phyloP scores from a whole-genome alignment of 2,797 vertebrate genomes.

The Capromys pilorides region DNA sequence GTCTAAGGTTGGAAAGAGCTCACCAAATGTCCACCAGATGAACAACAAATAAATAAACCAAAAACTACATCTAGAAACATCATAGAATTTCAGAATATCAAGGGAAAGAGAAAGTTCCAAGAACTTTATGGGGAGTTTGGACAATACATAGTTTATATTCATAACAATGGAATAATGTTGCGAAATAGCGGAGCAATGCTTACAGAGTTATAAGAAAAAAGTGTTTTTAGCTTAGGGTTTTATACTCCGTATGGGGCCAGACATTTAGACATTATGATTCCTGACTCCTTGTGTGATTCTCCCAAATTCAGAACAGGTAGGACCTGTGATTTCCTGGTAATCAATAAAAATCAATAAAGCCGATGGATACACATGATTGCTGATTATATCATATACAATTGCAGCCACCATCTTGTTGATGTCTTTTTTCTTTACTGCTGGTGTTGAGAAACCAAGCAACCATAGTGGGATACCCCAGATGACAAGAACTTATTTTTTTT shows the following conservation, averaged over 20 bases:
- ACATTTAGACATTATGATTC: not conserved
- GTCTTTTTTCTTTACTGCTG: not conserved
- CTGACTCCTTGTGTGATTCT: not conserved
- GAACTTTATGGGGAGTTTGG: not conserved
- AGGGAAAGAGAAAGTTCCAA: not conserved
- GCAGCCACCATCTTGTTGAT: not conserved
- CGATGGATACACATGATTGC: not conserved
- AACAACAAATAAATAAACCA: slow-evolving; percentile 4
- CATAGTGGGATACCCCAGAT: not conserved
- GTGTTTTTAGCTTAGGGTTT: not conserved
- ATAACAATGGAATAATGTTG: not conserved
- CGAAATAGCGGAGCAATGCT: not conserved
- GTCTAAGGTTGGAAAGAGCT: not conserved
- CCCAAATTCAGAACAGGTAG: not conserved
- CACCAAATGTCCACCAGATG: not conserved
- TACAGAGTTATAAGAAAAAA: not conserved
- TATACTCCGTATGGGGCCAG: not conserved
- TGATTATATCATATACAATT: not conserved
- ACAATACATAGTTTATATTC: not conserved
- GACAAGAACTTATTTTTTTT: not conserved
- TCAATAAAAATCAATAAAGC: not conserved
- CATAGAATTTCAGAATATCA: not conserved
- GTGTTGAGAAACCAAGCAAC: not conserved
- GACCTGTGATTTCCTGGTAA: not conserved
- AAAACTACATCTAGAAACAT: not conserved